Evolutionary conservation across 2,113 vertebrate species (phyloP), one percentile per base, ranked within the genome.

Genomic region (Coregonus clupeaformis): DNA sequence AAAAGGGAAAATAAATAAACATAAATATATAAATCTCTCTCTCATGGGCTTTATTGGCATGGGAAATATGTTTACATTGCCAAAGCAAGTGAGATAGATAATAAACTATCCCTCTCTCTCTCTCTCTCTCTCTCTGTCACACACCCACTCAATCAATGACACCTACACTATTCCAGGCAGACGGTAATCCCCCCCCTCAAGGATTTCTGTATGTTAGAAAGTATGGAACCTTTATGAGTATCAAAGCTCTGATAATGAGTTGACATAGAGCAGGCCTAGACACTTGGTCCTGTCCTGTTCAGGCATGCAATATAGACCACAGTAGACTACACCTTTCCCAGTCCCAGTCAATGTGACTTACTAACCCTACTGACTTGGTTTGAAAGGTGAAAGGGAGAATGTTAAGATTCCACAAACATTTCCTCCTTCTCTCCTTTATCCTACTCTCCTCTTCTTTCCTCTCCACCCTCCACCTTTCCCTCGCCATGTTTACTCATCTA

Each of bases 161-260:
- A 70, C 52, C 24, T 16, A 24, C 22, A 69, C 67, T 7, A 75
- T 36, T 36, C 32, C 32, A 36, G 32, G 32, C 32, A 36, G 32
- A 7, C 32, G n/a, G n/a, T n/a, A n/a, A n/a, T 6, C 32, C 32
- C 32, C 14, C 63, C 71, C 25, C 60, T 27, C 29, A 16, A 42
- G 7, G 36, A 7, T 42, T 36, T 29, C n/a, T 36, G 32, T 52
- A 52, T 52, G 81, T 82, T 84, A 86, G 60, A 6, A 32, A 27
- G 11, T 72, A 68, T 71, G 2, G 2, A 47, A 32, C 73, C 36
- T 24, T 73, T n/a, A 20, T 79, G 4, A 22, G 47, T 3, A 24
- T 4, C 9, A 12, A 25, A 64, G 62, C 22, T 24, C 62, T 29
- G 62, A 63, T 22, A 63, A 11, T 63, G 60, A 27, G 60, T 13